Conservation (phyloP, 2,797 vertebrate genomes). For the Malurus splendens region DNA sequence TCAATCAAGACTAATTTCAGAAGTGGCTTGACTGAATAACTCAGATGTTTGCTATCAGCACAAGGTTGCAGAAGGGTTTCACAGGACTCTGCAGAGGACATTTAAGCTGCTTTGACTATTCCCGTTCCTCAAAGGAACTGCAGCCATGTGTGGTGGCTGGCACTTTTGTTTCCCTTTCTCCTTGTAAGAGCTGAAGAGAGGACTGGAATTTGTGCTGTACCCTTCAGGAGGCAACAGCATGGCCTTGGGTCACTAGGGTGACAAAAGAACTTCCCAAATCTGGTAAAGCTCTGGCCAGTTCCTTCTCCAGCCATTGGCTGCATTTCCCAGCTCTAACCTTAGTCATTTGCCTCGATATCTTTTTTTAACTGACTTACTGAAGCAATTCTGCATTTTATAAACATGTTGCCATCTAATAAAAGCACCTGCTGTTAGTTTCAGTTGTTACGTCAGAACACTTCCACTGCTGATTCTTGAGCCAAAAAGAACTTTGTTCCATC, state of each 20-base stretch:
- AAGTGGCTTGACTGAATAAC: neutral
- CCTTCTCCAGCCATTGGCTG: neutral
- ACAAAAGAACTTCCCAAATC: neutral
- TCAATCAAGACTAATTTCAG: neutral
- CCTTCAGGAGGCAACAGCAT: neutral
- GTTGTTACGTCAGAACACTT: neutral
- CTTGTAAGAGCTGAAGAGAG: neutral
- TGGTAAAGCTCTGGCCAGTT: neutral
- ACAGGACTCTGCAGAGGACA: neutral
- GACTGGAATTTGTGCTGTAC: neutral
- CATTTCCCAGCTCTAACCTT: neutral
- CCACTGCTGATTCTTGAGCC: neutral
- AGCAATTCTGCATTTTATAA: neutral
- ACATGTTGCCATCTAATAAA: neutral
- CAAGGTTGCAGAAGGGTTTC: neutral
- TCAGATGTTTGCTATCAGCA: neutral
- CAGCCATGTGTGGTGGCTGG: rapidly evolving
- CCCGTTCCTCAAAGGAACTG: rapidly evolving
- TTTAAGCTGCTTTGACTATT: neutral
- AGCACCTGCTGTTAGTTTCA: neutral
- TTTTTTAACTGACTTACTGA: neutral
- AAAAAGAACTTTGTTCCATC: neutral
- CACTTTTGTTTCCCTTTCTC: neutral
- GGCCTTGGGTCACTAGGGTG: rapidly evolving
- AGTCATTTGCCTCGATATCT: neutral